Evolutionary conservation across 1,140 invertebrate genomes (phyloP).

Genomic region (Drosophila miranda): DNA sequence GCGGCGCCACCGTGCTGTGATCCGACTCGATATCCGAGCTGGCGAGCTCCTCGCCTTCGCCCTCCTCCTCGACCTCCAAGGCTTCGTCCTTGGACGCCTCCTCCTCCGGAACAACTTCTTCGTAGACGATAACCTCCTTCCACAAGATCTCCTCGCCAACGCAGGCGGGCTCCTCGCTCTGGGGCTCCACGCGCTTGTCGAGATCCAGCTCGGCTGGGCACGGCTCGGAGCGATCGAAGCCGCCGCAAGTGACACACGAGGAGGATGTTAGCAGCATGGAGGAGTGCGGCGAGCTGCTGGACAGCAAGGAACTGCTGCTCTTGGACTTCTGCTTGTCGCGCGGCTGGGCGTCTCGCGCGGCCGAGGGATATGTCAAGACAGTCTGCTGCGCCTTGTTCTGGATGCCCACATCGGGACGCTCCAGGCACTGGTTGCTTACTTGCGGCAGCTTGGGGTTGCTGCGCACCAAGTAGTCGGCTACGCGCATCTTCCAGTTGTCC

Average conservation of each 20-base stretch:
- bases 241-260: constrained; percentile 71
- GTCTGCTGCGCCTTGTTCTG: constrained; percentile 62
- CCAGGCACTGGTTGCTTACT: constrained; percentile 61
- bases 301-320: constrained; percentile 29
- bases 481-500: constrained; percentile 66
- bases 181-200: constrained; percentile 50
- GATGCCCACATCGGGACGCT: constrained; percentile 29
- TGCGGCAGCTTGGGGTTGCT: constrained; percentile 55
- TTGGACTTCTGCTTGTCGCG: constrained; percentile 20
- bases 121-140: constrained; percentile 66
- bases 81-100: constrained; percentile 28
- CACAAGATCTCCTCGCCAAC: constrained; percentile 65
- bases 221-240: constrained; percentile 55
- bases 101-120: constrained; percentile 78
- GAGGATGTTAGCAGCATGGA: constrained; percentile 62
- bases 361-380: constrained; percentile 35
- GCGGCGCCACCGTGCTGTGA: constrained; percentile 61
- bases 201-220: constrained; percentile 47
- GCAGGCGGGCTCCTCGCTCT: constrained; percentile 51
- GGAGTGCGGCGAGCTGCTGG: constrained; percentile 45
- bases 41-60: not conserved
- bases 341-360: constrained; percentile 23
- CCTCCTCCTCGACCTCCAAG: constrained; percentile 19
- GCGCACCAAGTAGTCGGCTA: constrained; percentile 61
- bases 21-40: constrained; percentile 36